A percentile compares a stretch with the other conserved stretches of the same genome.
Evolutionary conservation across 2,888 invertebrate species (phyloP).

Genomic region (Melinopterus prodromus): DNA sequence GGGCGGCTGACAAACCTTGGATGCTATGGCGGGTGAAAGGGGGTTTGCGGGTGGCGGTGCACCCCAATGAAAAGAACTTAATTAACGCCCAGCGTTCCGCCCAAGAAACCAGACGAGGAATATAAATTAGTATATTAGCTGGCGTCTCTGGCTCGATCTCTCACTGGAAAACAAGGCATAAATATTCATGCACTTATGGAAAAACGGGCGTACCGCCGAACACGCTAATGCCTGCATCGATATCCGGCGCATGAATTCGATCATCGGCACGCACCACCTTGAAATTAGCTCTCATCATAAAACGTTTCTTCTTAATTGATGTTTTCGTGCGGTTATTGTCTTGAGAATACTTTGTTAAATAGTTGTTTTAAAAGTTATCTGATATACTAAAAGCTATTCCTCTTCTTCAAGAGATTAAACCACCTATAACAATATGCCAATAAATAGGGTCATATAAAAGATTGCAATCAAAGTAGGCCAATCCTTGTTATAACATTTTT

Average conservation of each 20-base stretch:
- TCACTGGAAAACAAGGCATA: constrained; percentile 4
- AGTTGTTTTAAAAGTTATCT: too few species aligned
- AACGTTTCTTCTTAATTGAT: neutral
- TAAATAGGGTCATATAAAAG: neutral
- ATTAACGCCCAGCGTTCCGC: constrained; percentile 17
- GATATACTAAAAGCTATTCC: too few species aligned
- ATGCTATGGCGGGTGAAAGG: neutral
- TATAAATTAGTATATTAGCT: constrained; percentile 40
- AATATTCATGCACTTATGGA: neutral
- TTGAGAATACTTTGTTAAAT: too few species aligned
- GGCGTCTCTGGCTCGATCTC: neutral
- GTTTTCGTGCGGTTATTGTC: neutral
- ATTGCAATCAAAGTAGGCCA: too few species aligned
- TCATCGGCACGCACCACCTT: neutral
- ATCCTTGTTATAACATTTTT: too few species aligned
- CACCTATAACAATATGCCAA: too few species aligned
- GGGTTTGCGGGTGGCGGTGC: neutral
- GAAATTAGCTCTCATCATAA: neutral
- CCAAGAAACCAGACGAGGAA: constrained; percentile 29
- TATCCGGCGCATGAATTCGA: neutral
- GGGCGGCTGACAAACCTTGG: neutral
- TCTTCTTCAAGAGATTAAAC: too few species aligned
- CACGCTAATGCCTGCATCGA: neutral
- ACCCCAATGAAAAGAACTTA: constrained; percentile 17
- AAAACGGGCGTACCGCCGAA: neutral